phyloP scores from a whole-genome alignment of 2,113 vertebrate genomes.

The Muntiacus muntjak region DNA sequence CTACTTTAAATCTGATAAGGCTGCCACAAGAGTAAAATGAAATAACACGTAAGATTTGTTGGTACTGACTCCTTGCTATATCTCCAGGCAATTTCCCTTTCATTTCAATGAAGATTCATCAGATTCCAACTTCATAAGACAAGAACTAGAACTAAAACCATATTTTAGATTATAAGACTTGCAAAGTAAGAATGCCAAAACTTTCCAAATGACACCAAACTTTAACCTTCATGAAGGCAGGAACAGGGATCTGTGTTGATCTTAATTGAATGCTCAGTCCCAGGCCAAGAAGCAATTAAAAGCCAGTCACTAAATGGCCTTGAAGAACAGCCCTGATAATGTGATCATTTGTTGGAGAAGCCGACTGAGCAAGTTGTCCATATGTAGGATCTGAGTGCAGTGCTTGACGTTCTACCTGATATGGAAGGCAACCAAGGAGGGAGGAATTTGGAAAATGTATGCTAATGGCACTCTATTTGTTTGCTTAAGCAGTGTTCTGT shows the following conservation, averaged over 20 bases:
- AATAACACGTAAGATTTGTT: background rate
- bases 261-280: background rate
- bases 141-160: background rate
- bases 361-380: background rate
- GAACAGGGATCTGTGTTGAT: background rate
- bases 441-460: background rate
- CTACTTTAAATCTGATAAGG: background rate
- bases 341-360: background rate
- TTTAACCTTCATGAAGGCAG: background rate
- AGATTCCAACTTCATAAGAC: background rate
- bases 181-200: background rate
- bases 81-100: background rate
- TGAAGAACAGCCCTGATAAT: background rate
- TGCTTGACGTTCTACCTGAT: background rate
- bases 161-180: background rate
- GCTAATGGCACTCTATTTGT: background rate
- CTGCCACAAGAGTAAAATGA: background rate
- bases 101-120: background rate
- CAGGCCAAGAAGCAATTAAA: background rate
- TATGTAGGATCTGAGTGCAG: background rate
- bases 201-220: background rate
- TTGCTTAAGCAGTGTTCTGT: background rate
- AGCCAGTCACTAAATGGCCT: background rate
- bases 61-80: background rate
- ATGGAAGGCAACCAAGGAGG: background rate